Evolutionary conservation across 2,797 vertebrate species (phyloP), one percentile per base, ranked within the genome.

Genomic region (Clarias fuscus): DNA sequence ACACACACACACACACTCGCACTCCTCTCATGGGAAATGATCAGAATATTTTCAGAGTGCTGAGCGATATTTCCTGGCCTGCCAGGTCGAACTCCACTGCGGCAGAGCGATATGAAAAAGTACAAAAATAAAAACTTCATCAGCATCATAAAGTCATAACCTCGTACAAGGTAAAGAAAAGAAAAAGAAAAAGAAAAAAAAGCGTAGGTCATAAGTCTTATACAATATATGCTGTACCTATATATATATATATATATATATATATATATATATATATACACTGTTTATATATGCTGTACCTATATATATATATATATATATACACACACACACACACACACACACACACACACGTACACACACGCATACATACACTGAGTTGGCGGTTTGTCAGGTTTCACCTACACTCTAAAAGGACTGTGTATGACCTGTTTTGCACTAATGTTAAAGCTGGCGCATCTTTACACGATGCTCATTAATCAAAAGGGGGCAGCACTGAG

Each of bases 11-110:
- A 85, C 4, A 40, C 76, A 5, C 67, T 13, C 18, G 22, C 56
- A 2, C 27, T 43, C 59, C 58, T 79, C 30, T 62, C 59, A 4
- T 40, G 22, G 59, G 13, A 79, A 79, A 62, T 62, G 76, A 65
- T 82, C 61, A 65, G 6, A 56, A 70, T 85, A 70, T 80, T 76
- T 86, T 82, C 76, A 78, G 80, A 87, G 43, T 80, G 40, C 24
- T 85, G 58, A 82, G 76, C 68, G 61, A 88, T 43, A 10, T 75
- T 89, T 95, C 97, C 98, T 96, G 97, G 96, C 97, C 98, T 95
- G 97, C 97, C 97, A 99, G 97, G 96, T 92, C 10, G 6, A 92
- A 92, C 89, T 90, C 92, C 90, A 91, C 91, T 85, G 65, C 84
- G 85, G 85, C 73, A 80, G 84, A 75, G 84, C 58, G 17, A 75